A percentile compares a stretch with the other conserved stretches of the same genome.
phyloP scores from a whole-genome alignment of 2,113 vertebrate species.

The Tragelaphus imberbis region DNA sequence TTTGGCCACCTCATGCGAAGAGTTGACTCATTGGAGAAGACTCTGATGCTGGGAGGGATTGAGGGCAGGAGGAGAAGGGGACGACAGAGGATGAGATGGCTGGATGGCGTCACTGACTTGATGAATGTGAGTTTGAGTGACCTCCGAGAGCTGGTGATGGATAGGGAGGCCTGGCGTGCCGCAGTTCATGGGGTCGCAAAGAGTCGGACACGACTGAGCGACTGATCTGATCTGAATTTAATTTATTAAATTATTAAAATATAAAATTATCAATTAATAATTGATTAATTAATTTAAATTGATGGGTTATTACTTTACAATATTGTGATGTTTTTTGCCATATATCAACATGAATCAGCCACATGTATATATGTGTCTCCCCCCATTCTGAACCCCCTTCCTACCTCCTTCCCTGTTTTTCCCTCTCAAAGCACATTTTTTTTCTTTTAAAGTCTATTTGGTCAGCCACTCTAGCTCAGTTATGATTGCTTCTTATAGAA shows the following conservation, averaged over 20 bases:
- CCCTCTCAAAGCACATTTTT: accelerated
- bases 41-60: too few species aligned
- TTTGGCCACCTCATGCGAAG: too few species aligned
- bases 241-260: background rate
- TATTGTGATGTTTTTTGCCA: background rate
- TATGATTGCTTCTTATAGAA: background rate
- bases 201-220: too few species aligned
- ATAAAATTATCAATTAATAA: background rate
- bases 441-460: background rate
- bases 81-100: too few species aligned
- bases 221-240: too few species aligned
- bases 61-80: too few species aligned
- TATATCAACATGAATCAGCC: background rate
- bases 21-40: too few species aligned
- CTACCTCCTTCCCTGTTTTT: background rate
- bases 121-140: too few species aligned
- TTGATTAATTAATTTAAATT: background rate
- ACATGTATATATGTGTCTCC: background rate
- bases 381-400: background rate
- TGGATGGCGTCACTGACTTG: too few species aligned
- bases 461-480: background rate
- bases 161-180: too few species aligned
- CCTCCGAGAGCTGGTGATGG: too few species aligned
- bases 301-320: background rate
- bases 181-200: too few species aligned